phyloP scores from a whole-genome alignment of 2,888 invertebrate species.

The Pyrrhia umbra region DNA sequence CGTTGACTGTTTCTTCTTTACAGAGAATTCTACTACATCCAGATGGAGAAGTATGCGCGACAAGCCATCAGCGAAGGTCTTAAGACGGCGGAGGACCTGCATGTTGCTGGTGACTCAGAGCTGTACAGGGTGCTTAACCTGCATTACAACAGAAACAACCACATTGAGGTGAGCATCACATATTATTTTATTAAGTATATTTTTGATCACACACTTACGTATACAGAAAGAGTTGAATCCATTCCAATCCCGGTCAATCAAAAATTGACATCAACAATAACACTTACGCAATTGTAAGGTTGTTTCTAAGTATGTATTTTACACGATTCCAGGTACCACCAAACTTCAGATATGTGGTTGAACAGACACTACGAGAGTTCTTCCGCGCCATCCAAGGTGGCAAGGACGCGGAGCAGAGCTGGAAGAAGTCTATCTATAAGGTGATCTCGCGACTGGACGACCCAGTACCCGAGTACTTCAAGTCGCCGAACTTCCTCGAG shows the following conservation, averaged over 20 bases:
- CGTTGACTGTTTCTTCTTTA: constrained; percentile 66
- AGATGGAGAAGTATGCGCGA: constrained; percentile 99
- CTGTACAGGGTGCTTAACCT: constrained; percentile 99
- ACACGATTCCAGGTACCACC: constrained; percentile 96
- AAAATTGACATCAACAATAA: neutral
- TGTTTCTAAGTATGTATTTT: constrained; percentile 33
- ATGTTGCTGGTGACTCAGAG: constrained; percentile 98
- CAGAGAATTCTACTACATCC: constrained; percentile 99
- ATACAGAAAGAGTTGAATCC: no score
- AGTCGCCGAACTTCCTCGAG: constrained; percentile 99
- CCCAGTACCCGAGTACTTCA: constrained; percentile 99
- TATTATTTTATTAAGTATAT: neutral
- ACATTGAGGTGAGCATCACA: constrained; percentile 95
- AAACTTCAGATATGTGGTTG: constrained; percentile 99
- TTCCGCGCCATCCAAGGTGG: constrained; percentile 99
- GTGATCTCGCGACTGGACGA: constrained; percentile 99
- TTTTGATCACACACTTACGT: neutral
- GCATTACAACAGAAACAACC: constrained; percentile 99
- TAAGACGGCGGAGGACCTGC: constrained; percentile 97
- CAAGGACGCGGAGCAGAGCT: constrained; percentile 99
- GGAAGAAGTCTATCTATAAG: constrained; percentile 99
- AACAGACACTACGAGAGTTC: constrained; percentile 99
- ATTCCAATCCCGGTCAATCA: no score
- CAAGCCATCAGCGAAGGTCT: constrained; percentile 99
- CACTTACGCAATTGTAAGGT: neutral